Conservation (phyloP, 2,888 invertebrate genomes). For the Melieria crassipennis region DNA sequence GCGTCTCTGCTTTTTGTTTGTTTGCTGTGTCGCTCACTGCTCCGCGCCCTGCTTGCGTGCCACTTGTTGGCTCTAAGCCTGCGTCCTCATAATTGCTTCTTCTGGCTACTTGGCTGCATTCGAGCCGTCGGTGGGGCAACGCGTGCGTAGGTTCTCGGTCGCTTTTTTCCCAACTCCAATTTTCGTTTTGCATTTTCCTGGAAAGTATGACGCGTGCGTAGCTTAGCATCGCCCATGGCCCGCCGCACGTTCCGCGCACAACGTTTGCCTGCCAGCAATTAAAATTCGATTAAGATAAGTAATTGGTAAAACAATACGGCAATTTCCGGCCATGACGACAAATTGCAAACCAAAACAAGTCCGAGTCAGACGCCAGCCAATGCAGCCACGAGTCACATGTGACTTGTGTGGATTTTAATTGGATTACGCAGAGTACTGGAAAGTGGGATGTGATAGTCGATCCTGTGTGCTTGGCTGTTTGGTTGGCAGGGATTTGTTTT, state of each 20-base stretch:
- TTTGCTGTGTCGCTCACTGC: not conserved
- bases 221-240: constrained; percentile 1
- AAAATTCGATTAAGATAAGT: constrained; percentile 40
- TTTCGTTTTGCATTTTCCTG: constrained; percentile 11
- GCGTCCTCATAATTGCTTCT: constrained; percentile 35
- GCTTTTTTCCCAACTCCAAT: not conserved
- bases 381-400: not conserved
- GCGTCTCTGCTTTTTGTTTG: constrained; percentile 1
- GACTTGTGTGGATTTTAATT: constrained; percentile 17
- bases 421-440: not conserved
- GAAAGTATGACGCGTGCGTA: too few species aligned
- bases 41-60: not conserved
- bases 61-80: constrained; percentile 29
- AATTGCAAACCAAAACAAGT: too few species aligned
- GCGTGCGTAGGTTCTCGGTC: not conserved
- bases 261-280: constrained; percentile 28
- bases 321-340: not conserved
- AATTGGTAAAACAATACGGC: constrained; percentile 27
- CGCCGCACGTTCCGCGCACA: not conserved
- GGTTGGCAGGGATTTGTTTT: too few species aligned
- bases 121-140: not conserved
- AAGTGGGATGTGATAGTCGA: too few species aligned
- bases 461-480: too few species aligned
- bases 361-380: too few species aligned
- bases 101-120: constrained; percentile 20